Base-by-base conservation (phyloP, 2,113 vertebrate genomes). In the Stegostoma tigrinum region DNA sequence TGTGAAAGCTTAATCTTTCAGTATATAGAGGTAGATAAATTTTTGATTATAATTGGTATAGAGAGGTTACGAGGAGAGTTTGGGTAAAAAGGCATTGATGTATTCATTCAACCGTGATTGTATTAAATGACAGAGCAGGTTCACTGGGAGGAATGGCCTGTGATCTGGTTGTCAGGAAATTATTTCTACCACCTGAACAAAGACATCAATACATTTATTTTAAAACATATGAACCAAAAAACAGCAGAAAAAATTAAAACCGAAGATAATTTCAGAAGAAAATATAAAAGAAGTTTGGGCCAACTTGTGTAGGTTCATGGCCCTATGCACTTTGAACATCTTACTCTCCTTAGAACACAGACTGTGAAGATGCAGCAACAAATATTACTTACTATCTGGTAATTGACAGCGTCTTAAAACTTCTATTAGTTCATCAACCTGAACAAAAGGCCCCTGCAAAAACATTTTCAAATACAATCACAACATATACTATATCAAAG, bases 371-470 rank as follows among this genome's bases (percentile, higher is more conserved):
- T 24, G 10, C n/a, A 45, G 24, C 42, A 24, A 19, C 23, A 27
- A 86, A 91, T 7, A 80, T 72, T 96, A 98, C 99, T 98, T 98
- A 99, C 99, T 98, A 48, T 99, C 99, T 97, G 99, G 99, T 96
- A 99, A 98, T 96, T 98, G 98, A 97, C 98, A 99, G 98, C 98
- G 98, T 97, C 99, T 98, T 96, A 99, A 98, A 96, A 98, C 98
- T 97, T 99, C 99, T 97, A 99, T 98, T 96, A 99, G 97, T 97
- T 99, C 99, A 97, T 99, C 99, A 96, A 99, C 99, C 98, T 99
- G 99, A 91, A 99, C 99, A 97, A 99, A 99, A 15, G 99, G 99
- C 96, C 99, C 99, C 99, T 99, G 96, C 95, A 97, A 96, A 68
- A 67, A 95, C 45, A 38, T 75, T 95, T 95, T 42, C 45, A 95